Percentiles rank a stretch among this genome's conserved stretches.
phyloP scores from a whole-genome alignment of 2,113 vertebrate species.

The Mugil cephalus region DNA sequence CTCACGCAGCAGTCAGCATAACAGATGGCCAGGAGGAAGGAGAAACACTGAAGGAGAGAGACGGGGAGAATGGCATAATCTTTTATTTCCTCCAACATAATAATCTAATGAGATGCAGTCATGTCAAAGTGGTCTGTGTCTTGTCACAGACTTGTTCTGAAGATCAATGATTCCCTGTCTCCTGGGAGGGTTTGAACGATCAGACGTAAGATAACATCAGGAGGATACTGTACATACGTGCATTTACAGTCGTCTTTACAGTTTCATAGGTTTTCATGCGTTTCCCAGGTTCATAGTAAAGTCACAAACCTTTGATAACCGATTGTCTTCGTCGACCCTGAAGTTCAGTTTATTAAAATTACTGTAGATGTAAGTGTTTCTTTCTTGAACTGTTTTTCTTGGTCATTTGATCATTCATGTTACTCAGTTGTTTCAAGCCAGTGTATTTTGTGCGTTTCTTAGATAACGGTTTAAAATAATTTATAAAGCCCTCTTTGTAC shows the following conservation, averaged over 20 bases:
- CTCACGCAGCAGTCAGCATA: constrained; percentile 71
- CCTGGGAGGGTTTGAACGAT: not conserved
- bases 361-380: not conserved
- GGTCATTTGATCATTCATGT: not conserved
- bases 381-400: constrained; percentile 1
- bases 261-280: too few species aligned
- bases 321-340: not conserved
- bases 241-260: not conserved
- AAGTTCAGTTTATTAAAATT: not conserved
- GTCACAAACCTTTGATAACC: not conserved
- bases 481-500: not conserved
- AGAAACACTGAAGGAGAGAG: constrained; percentile 42
- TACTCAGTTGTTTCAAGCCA: not conserved
- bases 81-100: constrained; percentile 45
- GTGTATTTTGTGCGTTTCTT: not conserved
- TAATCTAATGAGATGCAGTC: constrained; percentile 30
- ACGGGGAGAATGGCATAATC: constrained; percentile 50
- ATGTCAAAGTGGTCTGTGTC: constrained; percentile 17
- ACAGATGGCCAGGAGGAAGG: constrained; percentile 64
- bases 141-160: constrained; percentile 13
- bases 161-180: constrained; percentile 28
- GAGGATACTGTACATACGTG: not conserved
- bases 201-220: not conserved
- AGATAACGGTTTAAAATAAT: not conserved
- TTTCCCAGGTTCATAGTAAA: not conserved